Percentiles rank a stretch among this genome's conserved stretches.
These are phyloP conservation scores for Bradypodion pumilum DNA, from an alignment of 2,797 vertebrate genomes.

Conservation along the genomic window DNA sequence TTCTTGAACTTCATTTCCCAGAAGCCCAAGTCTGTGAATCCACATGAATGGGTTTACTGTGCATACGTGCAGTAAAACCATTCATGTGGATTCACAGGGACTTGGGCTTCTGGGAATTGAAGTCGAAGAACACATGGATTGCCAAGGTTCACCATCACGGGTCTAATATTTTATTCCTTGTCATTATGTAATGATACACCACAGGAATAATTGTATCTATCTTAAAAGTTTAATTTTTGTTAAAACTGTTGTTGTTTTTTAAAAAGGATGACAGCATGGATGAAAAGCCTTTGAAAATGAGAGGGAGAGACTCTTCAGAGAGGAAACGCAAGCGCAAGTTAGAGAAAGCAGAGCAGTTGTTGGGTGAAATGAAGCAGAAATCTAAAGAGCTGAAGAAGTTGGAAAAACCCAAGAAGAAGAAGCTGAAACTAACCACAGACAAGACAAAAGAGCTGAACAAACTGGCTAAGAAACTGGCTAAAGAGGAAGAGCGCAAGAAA, in stretches of 20 bases:
- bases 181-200: not conserved
- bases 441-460: constrained; percentile 95
- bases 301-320: constrained; percentile 91
- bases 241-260: constrained; percentile 49
- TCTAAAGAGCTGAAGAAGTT: constrained; percentile 92
- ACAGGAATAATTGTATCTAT: not conserved
- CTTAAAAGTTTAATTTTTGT: constrained; percentile 11
- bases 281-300: constrained; percentile 92
- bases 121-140: too few species aligned
- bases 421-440: constrained; percentile 91
- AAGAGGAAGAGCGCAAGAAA: constrained; percentile 96
- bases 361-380: constrained; percentile 85
- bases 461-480: constrained; percentile 93
- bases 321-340: constrained; percentile 94
- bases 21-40: too few species aligned
- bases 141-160: too few species aligned
- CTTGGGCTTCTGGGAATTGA: too few species aligned
- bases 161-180: not conserved
- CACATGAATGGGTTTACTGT: too few species aligned
- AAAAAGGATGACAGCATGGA: constrained; percentile 88
- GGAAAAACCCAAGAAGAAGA: constrained; percentile 96
- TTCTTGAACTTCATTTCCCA: too few species aligned
- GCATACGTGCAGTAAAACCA: too few species aligned
- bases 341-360: constrained; percentile 91
- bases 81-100: too few species aligned